Conservation (phyloP, 2,113 vertebrate genomes). For the Dolichotis patagonum region DNA sequence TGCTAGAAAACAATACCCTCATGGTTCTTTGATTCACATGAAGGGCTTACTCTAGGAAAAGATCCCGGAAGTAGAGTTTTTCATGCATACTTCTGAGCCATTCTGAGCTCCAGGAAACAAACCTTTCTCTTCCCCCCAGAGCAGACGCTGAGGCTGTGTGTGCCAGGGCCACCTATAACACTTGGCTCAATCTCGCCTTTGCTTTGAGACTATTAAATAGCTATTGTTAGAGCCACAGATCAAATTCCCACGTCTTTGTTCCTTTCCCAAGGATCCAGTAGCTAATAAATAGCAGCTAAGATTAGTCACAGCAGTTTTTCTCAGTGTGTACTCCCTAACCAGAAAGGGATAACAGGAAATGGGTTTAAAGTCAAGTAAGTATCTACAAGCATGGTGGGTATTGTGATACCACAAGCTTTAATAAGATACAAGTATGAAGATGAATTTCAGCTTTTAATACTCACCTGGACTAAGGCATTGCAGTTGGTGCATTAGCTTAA, state of each 20-base stretch:
- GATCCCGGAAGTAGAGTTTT: neutral
- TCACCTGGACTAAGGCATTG: neutral
- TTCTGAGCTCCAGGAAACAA: neutral
- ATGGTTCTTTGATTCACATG: neutral
- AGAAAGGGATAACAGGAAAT: neutral
- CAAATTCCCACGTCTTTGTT: neutral
- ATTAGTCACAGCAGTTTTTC: neutral
- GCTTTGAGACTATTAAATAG: neutral
- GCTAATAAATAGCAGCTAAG: neutral
- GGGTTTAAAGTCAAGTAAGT: neutral
- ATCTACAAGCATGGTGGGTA: neutral
- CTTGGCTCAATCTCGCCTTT: neutral
- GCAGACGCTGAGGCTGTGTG: neutral
- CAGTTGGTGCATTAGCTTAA: neutral
- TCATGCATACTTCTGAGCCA: neutral
- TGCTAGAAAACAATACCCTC: neutral
- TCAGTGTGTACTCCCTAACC: neutral
- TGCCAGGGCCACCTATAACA: neutral
- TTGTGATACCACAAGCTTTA: neutral
- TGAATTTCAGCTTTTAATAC: neutral
- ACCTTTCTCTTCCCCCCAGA: neutral
- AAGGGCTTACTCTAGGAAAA: neutral
- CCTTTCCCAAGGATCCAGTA: neutral
- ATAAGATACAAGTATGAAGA: neutral
- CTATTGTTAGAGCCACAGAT: neutral